Evolutionary conservation across 2,113 vertebrate genomes (phyloP).

Genomic region (Heliornis fulica): DNA sequence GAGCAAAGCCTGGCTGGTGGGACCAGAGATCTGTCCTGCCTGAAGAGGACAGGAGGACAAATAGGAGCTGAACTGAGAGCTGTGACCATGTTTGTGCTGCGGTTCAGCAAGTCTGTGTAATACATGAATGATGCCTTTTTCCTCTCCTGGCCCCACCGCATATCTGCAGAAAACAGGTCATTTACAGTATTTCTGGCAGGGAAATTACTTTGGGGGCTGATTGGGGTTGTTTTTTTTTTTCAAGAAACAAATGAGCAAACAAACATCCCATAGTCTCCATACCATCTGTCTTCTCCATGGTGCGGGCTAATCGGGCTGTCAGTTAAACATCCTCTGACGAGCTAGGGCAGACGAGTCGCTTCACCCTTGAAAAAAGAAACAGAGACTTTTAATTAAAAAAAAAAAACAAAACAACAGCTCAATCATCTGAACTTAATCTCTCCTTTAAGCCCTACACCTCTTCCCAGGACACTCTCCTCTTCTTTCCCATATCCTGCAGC

Average conservation of each 20-base stretch:
- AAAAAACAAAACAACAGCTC: background rate
- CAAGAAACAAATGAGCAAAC: background rate
- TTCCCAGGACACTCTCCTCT: background rate
- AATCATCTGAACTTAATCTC: background rate
- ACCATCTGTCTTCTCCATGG: constrained; percentile 94
- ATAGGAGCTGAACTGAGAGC: background rate
- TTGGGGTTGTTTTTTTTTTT: background rate
- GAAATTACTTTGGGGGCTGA: background rate
- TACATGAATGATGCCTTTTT: background rate
- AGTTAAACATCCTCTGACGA: constrained; percentile 52
- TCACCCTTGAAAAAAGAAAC: background rate
- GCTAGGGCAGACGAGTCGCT: background rate
- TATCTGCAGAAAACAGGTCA: background rate
- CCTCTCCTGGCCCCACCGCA: background rate
- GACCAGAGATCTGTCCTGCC: background rate
- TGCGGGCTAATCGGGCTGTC: background rate
- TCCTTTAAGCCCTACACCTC: background rate
- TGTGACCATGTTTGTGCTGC: background rate
- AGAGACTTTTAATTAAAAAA: background rate
- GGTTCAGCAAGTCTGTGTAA: background rate
- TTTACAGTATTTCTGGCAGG: background rate
- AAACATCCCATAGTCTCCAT: constrained; percentile 10
- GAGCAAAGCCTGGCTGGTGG: background rate
- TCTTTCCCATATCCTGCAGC: background rate
- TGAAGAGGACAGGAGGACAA: background rate